These are phyloP conservation scores for Drosophila rellima DNA, from an alignment of 2,888 invertebrate genomes.

Conservation along the genomic window DNA sequence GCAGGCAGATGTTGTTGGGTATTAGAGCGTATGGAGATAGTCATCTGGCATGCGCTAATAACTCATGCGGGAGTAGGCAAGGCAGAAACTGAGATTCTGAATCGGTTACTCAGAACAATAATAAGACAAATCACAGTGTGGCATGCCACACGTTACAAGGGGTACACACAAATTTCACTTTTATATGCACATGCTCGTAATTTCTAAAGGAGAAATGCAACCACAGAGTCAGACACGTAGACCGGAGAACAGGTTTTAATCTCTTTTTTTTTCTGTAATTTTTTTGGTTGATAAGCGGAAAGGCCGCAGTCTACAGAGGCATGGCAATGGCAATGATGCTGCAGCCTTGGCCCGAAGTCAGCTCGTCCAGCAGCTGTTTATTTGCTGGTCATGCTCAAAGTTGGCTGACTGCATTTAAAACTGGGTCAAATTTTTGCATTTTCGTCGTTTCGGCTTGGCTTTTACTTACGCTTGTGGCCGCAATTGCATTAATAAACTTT, in stretches of 20 bases:
- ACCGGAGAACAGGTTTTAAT: constrained; percentile 61
- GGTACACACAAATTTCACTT: constrained; percentile 69
- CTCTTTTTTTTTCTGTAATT: constrained; percentile 8
- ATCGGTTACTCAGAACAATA: constrained; percentile 42
- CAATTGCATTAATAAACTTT: constrained; percentile 22
- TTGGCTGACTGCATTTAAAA: constrained; percentile 40
- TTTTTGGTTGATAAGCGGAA: constrained; percentile 45
- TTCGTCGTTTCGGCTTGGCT: constrained; percentile 46
- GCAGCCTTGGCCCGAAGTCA: constrained; percentile 47
- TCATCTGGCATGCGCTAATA: constrained; percentile 78
- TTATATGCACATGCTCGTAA: constrained; percentile 51
- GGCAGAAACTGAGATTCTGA: constrained; percentile 33
- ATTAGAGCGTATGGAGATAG: constrained; percentile 71
- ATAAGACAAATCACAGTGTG: constrained; percentile 12
- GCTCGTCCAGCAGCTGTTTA: constrained; percentile 38
- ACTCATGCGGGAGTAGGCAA: constrained; percentile 46
- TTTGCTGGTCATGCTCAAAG: constrained; percentile 29
- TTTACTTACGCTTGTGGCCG: constrained; percentile 36
- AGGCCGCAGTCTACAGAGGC: constrained; percentile 11
- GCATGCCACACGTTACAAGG: constrained; percentile 23
- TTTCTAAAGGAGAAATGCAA: constrained; percentile 57
- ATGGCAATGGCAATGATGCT: constrained; percentile 7
- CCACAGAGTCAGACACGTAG: constrained; percentile 18
- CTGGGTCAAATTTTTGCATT: constrained; percentile 60
- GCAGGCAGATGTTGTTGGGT: constrained; percentile 25